Conservation (phyloP, 2,888 invertebrate species). For the Watsonalla cultraria region DNA sequence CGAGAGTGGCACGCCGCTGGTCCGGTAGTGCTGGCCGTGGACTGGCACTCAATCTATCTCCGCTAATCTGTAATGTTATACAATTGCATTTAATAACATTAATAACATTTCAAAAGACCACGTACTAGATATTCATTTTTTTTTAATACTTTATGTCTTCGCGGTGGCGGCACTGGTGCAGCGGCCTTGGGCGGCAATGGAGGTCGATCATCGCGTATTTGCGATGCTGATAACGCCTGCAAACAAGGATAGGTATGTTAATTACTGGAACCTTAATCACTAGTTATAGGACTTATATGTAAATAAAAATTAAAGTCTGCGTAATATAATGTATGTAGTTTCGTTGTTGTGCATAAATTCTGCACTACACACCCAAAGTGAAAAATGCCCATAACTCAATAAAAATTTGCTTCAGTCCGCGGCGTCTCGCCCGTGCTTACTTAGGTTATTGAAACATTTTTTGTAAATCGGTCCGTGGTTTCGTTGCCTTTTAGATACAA, state of each 20-base stretch:
- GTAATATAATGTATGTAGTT: too few species aligned
- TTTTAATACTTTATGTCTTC: conserved; percentile 67
- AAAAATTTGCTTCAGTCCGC: too few species aligned
- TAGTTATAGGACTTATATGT: too few species aligned
- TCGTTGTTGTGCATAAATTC: too few species aligned
- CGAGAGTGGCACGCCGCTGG: conserved; percentile 48
- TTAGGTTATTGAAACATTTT: too few species aligned
- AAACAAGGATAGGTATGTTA: background rate
- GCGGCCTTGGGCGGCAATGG: conserved; percentile 68
- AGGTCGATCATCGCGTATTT: conserved; percentile 64
- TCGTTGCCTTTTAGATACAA: too few species aligned
- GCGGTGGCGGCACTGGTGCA: conserved; percentile 71
- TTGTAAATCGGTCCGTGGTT: too few species aligned
- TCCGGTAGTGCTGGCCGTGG: conserved; percentile 50
- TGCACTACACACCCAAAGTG: too few species aligned
- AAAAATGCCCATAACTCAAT: too few species aligned
- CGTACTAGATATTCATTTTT: background rate
- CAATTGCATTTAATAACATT: background rate
- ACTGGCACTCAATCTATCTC: conserved; percentile 58
- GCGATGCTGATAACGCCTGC: conserved; percentile 57
- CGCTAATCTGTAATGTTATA: conserved; percentile 33
- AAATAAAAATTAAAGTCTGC: too few species aligned
- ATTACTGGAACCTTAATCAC: too few species aligned
- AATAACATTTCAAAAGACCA: background rate
- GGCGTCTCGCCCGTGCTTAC: too few species aligned